Base-by-base conservation (phyloP, 2,888 invertebrate genomes). In the Automeris io region DNA sequence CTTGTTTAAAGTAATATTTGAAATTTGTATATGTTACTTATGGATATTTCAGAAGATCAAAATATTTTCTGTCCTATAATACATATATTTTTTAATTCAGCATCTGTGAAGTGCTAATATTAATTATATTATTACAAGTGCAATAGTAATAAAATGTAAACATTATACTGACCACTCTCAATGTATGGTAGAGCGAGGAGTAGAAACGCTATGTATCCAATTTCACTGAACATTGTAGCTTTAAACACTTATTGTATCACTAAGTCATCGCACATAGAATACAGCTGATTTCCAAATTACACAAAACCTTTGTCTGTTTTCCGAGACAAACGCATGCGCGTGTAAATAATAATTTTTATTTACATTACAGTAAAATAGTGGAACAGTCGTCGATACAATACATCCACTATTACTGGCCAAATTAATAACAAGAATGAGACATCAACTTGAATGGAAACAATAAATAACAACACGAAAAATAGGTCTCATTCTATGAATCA, bases 121-220 rank as follows among this genome's bases (percentile, higher is more conserved):
- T n/a, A 24, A 24, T 29, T 29, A 16, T 52, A 35, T 42, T 43
- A 38, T 40, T 48, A 40, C 43, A 51, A 42, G 40, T 53, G 43
- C n/a, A 40, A 39, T 48, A 46, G 43, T 31, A 41, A 37, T 41
- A 47, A 45, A 46, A 42, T 43, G 21, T 26, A 23, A 39, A 39
- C 33, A 41, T 41, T 31, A 37, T 45, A 88, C 91, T 91, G 69
- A 91, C 91, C 91, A 82, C 90, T 91, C 82, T 91, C 90, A 71
- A 91, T 91, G 77, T 90, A 90, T 60, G 91, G 91, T 69, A 91
- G 88, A 70, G 91, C 88, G 68, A 91, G 87, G 70, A 91, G 88
- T 77, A 91, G 85, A 82, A 90, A 90, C 69, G 90, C 85, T 78
- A 90, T 88, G 81, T 90, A 90, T 88, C 88, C 88, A 86, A 88